Evolutionary conservation across 1,140 invertebrate species (phyloP).

Genomic region (Steinernema feltiae): DNA sequence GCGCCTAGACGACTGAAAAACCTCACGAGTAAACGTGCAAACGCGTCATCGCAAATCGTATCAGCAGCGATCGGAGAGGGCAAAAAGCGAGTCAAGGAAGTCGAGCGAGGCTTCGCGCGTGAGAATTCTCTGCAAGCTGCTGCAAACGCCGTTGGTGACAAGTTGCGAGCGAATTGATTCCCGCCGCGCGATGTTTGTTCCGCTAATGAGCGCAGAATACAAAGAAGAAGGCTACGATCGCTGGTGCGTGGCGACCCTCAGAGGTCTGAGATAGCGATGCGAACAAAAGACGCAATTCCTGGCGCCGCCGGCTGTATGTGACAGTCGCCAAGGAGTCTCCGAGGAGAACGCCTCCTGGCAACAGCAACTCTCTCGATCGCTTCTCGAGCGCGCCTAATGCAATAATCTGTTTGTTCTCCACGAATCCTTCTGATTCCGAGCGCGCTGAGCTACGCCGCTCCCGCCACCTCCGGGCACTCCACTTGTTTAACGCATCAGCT

Average conservation of each 20-base stretch:
- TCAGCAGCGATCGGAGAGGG: not conserved
- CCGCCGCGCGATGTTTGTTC: not conserved
- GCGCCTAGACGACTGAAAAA: not conserved
- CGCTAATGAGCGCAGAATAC: not conserved
- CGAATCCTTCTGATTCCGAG: not conserved
- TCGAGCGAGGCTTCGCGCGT: not conserved
- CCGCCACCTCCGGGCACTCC: not conserved
- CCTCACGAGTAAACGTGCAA: not conserved
- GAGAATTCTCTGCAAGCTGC: not conserved
- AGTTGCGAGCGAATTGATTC: not conserved
- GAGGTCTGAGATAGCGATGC: too few relatives aligned
- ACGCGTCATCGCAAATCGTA: not conserved
- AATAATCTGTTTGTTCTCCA: not conserved
- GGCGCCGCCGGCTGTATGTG: not conserved
- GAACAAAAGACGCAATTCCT: too few relatives aligned
- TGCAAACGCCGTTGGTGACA: not conserved
- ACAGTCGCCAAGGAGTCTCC: not conserved
- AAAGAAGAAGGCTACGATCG: not conserved
- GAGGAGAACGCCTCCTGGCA: conserved; percentile 2
- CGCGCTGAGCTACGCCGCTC: not conserved
- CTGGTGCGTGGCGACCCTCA: too few relatives aligned
- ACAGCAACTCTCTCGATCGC: not conserved
- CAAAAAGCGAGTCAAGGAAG: not conserved
- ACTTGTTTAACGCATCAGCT: conserved; percentile 10
- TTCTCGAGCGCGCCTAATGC: not conserved